A percentile compares a stretch with the other conserved stretches of the same genome.
Evolutionary conservation across 2,113 vertebrate genomes (phyloP).

Genomic region (Microtus oregoni): DNA sequence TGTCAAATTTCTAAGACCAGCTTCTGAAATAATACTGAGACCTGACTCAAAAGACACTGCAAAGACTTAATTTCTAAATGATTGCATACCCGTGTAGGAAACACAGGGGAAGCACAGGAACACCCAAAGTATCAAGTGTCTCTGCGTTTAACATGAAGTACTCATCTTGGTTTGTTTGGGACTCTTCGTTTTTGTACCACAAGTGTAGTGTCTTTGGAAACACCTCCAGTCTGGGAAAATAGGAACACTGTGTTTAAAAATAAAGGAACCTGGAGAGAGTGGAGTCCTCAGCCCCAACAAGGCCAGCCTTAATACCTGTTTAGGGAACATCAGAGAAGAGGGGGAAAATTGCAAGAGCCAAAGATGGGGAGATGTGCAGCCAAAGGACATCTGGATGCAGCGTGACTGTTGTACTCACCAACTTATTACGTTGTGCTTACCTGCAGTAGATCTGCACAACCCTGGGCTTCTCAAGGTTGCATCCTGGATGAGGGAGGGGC

Average conservation of each 20-base stretch:
- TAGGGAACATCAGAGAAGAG: background rate
- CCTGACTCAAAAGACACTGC: background rate
- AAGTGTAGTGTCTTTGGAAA: background rate
- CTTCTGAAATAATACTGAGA: slow-evolving; percentile 1
- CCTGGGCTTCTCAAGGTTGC: background rate
- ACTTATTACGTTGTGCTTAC: background rate
- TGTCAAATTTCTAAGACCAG: background rate
- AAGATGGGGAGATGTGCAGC: background rate
- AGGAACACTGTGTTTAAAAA: background rate
- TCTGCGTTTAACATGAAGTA: background rate
- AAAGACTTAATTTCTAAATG: background rate
- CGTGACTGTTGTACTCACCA: background rate
- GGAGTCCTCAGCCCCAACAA: background rate
- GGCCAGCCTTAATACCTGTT: background rate
- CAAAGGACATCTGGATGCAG: background rate
- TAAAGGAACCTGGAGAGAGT: background rate
- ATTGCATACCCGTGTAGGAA: background rate
- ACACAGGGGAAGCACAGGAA: background rate
- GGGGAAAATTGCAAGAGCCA: background rate
- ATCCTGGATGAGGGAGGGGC: background rate
- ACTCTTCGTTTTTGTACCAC: background rate
- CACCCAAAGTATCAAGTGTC: background rate
- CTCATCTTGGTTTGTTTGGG: background rate
- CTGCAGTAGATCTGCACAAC: background rate
- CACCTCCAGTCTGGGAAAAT: background rate